A percentile compares a stretch with the other conserved stretches of the same genome.
Conservation (phyloP, 2,797 vertebrate species). For the Amniataba percoides region DNA sequence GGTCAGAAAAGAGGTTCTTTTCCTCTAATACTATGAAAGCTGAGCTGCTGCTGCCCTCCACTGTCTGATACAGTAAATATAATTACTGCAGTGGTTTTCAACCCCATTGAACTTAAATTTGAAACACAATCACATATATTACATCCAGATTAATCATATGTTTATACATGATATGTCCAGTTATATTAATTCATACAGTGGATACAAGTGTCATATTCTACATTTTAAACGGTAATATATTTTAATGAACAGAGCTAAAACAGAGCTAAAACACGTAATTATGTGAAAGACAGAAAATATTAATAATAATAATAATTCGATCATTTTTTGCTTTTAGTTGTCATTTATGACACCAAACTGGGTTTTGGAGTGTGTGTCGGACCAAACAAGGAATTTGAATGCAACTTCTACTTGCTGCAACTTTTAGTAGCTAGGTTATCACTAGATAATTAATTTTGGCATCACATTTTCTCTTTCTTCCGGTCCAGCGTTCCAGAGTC, state of each 20-base stretch:
- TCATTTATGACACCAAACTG: not conserved
- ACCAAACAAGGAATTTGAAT: too few species aligned
- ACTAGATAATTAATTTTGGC: conserved; percentile 20
- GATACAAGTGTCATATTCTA: not conserved
- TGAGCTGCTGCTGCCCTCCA: conserved; percentile 59
- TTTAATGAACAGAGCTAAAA: not conserved
- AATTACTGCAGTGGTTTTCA: not conserved
- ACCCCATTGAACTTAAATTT: not conserved
- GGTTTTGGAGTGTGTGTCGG: not conserved
- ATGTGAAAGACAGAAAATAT: too few species aligned
- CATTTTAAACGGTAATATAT: not conserved
- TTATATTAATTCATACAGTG: not conserved
- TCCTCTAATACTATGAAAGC: not conserved
- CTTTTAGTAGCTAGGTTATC: too few species aligned
- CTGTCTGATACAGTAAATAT: conserved; percentile 40
- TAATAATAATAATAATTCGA: too few species aligned
- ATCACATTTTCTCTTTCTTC: conserved; percentile 42
- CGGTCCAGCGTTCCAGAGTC: conserved; percentile 50
- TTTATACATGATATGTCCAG: not conserved
- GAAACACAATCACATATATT: not conserved
- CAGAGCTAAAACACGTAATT: too few species aligned
- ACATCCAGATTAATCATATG: not conserved
- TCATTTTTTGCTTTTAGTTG: not conserved
- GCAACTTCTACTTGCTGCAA: too few species aligned
- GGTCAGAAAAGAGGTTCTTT: not conserved